Percentiles rank a stretch among this genome's conserved stretches.
phyloP scores from a whole-genome alignment of 1,140 invertebrate species.

The Drosophila equinoxialis region DNA sequence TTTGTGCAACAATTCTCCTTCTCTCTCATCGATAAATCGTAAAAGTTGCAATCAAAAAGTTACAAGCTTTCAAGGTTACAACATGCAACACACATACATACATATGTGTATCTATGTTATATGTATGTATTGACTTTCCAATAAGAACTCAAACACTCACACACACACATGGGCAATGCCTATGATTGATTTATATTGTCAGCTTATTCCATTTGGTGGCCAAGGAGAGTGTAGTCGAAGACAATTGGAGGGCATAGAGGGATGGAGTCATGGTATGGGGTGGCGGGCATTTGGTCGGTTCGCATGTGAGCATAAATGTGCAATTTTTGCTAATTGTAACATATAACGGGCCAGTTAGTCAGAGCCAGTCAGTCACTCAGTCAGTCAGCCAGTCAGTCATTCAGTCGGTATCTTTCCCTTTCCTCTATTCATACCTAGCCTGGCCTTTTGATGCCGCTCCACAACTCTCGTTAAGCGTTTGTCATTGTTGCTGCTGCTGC shows the following conservation, averaged over 20 bases:
- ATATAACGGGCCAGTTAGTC: conserved; percentile 58
- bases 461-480: conserved; percentile 63
- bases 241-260: not conserved
- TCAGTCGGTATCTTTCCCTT: conserved; percentile 42
- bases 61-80: conserved; percentile 68
- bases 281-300: conserved; percentile 19
- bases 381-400: conserved; percentile 6
- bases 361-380: not conserved
- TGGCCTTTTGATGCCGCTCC: conserved; percentile 56
- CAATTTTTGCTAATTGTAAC: conserved; percentile 81
- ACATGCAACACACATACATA: conserved; percentile 16
- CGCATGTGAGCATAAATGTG: conserved; percentile 79
- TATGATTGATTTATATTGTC: conserved; percentile 81
- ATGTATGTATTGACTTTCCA: conserved; percentile 59
- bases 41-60: conserved; percentile 53
- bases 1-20: conserved; percentile 14
- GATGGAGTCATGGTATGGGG: conserved; percentile 22
- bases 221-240: not conserved
- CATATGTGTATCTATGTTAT: too few species aligned
- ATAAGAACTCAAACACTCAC: conserved; percentile 64
- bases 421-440: conserved; percentile 35
- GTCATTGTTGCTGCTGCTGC: conserved; percentile 36
- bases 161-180: conserved; percentile 42
- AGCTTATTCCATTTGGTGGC: conserved; percentile 34
- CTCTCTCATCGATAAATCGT: conserved; percentile 3